A percentile compares a stretch with the other conserved stretches of the same genome.
phyloP scores from a whole-genome alignment of 2,888 invertebrate genomes.

The Aproaerema taeniolella region DNA sequence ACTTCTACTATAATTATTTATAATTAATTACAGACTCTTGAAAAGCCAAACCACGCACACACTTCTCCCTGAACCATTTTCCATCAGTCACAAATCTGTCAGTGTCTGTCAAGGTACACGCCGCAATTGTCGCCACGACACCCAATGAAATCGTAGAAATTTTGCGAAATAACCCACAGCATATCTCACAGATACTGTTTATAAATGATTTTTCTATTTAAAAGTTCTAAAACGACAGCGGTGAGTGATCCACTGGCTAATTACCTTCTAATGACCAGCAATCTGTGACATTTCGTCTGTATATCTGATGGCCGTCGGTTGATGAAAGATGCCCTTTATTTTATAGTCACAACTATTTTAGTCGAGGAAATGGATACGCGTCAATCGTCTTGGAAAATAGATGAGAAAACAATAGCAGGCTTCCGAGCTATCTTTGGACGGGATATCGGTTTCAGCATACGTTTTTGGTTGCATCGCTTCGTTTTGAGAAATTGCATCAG shows the following conservation, averaged over 20 bases:
- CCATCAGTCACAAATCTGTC: constrained; percentile 5
- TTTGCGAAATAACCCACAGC: not conserved
- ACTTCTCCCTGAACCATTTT: too few relatives aligned
- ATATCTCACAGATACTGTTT: constrained; percentile 5
- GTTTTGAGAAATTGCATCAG: too few relatives aligned
- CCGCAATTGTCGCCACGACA: not conserved
- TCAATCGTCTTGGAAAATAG: constrained; percentile 59
- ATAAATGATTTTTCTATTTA: constrained; percentile 50
- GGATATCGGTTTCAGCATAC: constrained; percentile 46
- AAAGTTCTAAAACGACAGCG: constrained; percentile 63
- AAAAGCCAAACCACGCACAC: too few relatives aligned
- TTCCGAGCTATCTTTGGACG: constrained; percentile 62
- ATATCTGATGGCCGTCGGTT: constrained; percentile 54
- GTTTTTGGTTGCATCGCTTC: too few relatives aligned
- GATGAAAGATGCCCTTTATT: constrained; percentile 72
- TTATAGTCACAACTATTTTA: constrained; percentile 64
- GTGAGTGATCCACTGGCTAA: constrained; percentile 70
- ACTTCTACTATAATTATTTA: too few relatives aligned
- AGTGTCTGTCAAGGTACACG: constrained; percentile 4
- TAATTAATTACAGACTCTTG: too few relatives aligned
- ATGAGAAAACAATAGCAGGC: constrained; percentile 53
- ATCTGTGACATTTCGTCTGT: constrained; percentile 60
- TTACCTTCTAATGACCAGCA: constrained; percentile 71
- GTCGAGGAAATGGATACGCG: constrained; percentile 71
- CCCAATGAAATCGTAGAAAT: constrained; percentile 2